Evolutionary conservation across 2,113 vertebrate species (phyloP).

Genomic region (Macquaria ambigua): DNA sequence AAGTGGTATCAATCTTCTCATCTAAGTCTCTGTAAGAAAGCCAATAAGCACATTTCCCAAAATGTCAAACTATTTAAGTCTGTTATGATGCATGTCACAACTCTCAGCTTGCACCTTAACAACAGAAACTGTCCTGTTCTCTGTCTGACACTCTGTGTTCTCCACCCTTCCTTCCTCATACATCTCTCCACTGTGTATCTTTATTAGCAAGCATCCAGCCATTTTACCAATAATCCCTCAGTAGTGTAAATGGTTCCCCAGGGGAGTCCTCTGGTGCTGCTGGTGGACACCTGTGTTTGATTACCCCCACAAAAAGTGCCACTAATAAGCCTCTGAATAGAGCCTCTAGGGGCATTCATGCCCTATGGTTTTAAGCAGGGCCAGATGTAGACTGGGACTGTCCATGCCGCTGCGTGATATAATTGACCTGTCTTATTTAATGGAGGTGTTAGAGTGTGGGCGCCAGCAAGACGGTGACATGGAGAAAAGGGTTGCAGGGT

Average conservation of each 20-base stretch:
- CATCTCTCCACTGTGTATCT: constrained; percentile 29
- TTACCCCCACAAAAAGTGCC: constrained; percentile 65
- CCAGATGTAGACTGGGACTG: constrained; percentile 64
- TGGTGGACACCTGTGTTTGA: constrained; percentile 71
- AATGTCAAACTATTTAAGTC: background rate
- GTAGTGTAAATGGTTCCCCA: constrained; percentile 32
- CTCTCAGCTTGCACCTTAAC: background rate
- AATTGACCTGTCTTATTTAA: constrained; percentile 75
- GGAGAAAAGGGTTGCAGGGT: constrained; percentile 41
- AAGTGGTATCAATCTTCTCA: background rate
- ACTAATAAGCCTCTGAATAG: constrained; percentile 66
- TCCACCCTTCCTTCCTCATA: background rate
- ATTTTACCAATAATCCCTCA: constrained; percentile 33
- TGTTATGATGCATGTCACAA: constrained; percentile 2
- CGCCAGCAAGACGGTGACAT: constrained; percentile 15
- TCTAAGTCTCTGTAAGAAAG: background rate
- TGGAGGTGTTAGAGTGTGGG: constrained; percentile 59
- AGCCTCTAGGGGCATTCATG: constrained; percentile 46
- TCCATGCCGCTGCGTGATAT: constrained; percentile 61
- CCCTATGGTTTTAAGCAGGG: constrained; percentile 58
- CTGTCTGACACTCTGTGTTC: background rate
- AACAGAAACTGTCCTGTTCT: background rate
- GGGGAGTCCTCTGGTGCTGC: constrained; percentile 51
- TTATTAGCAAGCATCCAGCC: constrained; percentile 52
- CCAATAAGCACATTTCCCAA: background rate